Evolutionary conservation across 1,140 invertebrate species (phyloP).

Genomic region (Zeugodacus cucurbitae): DNA sequence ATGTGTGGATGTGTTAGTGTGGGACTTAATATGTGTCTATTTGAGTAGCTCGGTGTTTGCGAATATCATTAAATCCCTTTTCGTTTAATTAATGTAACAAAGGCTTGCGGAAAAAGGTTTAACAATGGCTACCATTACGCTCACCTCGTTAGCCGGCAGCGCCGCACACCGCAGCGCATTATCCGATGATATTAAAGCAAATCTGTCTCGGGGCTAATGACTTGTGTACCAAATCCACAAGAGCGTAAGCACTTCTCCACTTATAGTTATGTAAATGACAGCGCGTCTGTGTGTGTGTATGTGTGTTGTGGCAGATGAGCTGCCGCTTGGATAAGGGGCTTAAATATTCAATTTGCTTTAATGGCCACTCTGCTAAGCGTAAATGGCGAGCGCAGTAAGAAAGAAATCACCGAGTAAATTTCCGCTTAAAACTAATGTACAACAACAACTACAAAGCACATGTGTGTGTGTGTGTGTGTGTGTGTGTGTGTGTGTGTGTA

Average conservation of each 20-base stretch:
- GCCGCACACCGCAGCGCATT: not conserved
- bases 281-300: not conserved
- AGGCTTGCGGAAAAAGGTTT: slow-evolving; percentile 31
- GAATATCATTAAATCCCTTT: slow-evolving; percentile 58
- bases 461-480: not conserved
- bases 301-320: not conserved
- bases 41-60: slow-evolving; percentile 53
- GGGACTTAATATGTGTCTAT: slow-evolving; percentile 37
- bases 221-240: not conserved
- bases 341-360: slow-evolving; percentile 12
- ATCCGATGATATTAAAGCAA: slow-evolving; percentile 20
- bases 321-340: not conserved
- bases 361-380: not conserved
- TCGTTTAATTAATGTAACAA: slow-evolving; percentile 59
- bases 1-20: not conserved
- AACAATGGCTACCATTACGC: slow-evolving; percentile 19
- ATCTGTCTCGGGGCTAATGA: slow-evolving; percentile 23
- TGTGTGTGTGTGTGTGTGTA: not conserved
- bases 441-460: too few species aligned
- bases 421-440: not conserved
- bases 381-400: not conserved
- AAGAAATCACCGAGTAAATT: not conserved
- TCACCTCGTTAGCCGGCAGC: slow-evolving; percentile 9
- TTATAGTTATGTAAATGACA: not conserved
- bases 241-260: not conserved